Base-by-base conservation (phyloP, 2,797 vertebrate species). In the Taeniopygia guttata region DNA sequence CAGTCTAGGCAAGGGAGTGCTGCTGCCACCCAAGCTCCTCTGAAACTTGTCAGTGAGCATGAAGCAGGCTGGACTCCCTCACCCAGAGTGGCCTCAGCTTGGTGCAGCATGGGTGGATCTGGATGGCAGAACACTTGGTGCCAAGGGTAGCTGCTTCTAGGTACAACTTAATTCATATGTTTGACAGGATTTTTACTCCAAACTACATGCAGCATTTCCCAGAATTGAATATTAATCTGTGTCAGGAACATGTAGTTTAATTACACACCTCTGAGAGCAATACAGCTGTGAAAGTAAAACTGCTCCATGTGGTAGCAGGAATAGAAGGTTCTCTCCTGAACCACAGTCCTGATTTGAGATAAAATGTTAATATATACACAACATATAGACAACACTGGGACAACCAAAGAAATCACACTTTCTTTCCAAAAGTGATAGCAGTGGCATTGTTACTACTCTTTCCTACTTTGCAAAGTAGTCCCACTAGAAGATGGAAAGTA, bases 81-180 rank as follows among this genome's bases (percentile, higher is more conserved):
- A 23, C 8, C 10, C 12, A 29, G 21, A 34, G 9, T 1, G 4
- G 9, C 9, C 30, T n/a, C 1, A 0, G 21, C 10, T 2, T 40
- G 43, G 30, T 10, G 34, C 43, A 58, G 32, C 25, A 43, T 1
- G 2, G 21, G 8, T 9, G 27, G 45, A 27, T 63, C 40, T 58
- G 73, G 51, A 25, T 6, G 18, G n/a, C 36, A 85, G 48, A 91
- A 66, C 18, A 69, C 25, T 11, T 66, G n/a, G 51, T 32, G 34
- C 9, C 72, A 69, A 27, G 30, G 13, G 16, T 4, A 25, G 5
- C 4, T 60, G 11, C 4, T 58, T 59, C 30, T 30, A 42, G 10
- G 12, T 49, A 70, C 7, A 49, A 43, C 36, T 25, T n/a, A 10
- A 54, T 38, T 54, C 36, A 5, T 8, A 7, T 3, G 2, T 70